A percentile compares a stretch with the other conserved stretches of the same genome.
Conservation (phyloP, 2,797 vertebrate genomes). For the Trichosurus vulpecula region DNA sequence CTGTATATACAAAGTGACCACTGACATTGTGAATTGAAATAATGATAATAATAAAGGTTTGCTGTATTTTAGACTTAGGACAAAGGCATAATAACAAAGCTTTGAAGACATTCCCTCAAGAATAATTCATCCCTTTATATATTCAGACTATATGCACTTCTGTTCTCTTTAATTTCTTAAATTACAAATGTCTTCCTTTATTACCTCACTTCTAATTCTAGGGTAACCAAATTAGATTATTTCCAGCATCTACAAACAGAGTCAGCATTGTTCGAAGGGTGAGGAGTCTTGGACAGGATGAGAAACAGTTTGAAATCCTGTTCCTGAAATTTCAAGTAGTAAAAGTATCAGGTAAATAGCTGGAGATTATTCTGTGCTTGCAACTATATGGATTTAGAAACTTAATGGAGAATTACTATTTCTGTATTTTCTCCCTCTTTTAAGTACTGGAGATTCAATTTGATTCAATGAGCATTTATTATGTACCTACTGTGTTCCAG, state of each 20-base stretch:
- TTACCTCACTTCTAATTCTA: background rate
- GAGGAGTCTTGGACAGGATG: background rate
- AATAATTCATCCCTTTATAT: background rate
- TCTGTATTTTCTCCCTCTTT: background rate
- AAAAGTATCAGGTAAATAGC: background rate
- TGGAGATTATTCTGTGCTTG: background rate
- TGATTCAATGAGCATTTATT: background rate
- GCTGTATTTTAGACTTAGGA: background rate
- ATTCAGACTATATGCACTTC: background rate
- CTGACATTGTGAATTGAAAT: background rate
- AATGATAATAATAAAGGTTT: background rate
- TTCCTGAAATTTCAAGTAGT: background rate
- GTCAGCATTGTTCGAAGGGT: background rate
- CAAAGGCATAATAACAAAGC: background rate
- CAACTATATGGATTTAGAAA: background rate
- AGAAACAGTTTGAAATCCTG: background rate
- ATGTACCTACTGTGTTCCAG: background rate
- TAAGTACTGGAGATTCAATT: background rate
- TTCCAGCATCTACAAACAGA: background rate
- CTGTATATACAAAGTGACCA: background rate
- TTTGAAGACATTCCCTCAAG: background rate
- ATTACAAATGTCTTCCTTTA: background rate
- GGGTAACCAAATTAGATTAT: background rate
- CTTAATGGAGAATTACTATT: background rate
- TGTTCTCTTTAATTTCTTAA: background rate